A percentile compares a stretch with the other conserved stretches of the same genome.
phyloP scores from a whole-genome alignment of 1,140 invertebrate genomes.

The Meloidogyne chitwoodi region DNA sequence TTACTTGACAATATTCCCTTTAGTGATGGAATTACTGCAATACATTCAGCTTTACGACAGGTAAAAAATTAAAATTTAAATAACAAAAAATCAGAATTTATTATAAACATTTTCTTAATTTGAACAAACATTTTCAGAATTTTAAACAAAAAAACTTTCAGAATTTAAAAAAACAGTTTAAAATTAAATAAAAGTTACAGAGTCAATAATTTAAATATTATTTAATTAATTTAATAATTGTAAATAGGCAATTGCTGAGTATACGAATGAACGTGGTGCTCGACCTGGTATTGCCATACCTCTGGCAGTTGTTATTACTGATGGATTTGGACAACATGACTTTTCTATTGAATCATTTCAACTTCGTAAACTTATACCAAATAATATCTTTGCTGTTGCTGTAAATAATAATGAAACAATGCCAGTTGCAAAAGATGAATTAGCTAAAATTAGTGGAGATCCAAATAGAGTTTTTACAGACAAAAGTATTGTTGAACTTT shows the following conservation, averaged over 20 bases:
- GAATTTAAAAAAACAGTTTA: too few relatives aligned
- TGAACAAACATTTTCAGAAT: neutral
- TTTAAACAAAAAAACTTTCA: too few relatives aligned
- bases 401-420: slow-evolving; percentile 27
- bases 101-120: neutral
- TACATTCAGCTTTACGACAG: slow-evolving; percentile 43
- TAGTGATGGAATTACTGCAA: slow-evolving; percentile 48
- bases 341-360: slow-evolving; percentile 30
- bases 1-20: slow-evolving; percentile 33
- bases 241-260: slow-evolving; percentile 37
- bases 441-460: slow-evolving; percentile 25
- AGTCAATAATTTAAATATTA: too few relatives aligned
- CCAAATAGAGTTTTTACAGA: slow-evolving; percentile 28
- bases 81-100: too few relatives aligned
- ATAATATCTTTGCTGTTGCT: slow-evolving; percentile 35
- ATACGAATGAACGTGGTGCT: slow-evolving; percentile 29
- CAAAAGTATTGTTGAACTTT: slow-evolving; percentile 5
- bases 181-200: too few relatives aligned
- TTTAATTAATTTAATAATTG: too few relatives aligned
- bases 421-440: slow-evolving; percentile 3
- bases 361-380: slow-evolving; percentile 27
- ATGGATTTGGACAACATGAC: slow-evolving; percentile 41
- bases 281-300: slow-evolving; percentile 30
- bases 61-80: slow-evolving; percentile 21
- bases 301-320: slow-evolving; percentile 38